phyloP scores from a whole-genome alignment of 2,113 vertebrate genomes.

The Spea bombifrons region DNA sequence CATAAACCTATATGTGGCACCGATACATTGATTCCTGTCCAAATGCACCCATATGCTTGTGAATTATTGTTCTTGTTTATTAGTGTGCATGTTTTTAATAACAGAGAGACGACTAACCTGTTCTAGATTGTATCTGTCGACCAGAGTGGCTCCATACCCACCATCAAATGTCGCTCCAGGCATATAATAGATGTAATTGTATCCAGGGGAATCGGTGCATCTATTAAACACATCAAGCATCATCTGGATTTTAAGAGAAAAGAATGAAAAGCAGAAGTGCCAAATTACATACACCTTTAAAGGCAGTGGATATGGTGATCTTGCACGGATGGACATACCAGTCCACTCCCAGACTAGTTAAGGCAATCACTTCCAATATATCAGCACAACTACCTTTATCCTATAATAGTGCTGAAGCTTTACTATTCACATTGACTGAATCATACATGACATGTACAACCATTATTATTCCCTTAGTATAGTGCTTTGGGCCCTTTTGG shows the following conservation, averaged over 20 bases:
- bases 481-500: no score
- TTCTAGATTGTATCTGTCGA: conserved; percentile 59
- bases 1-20: no score
- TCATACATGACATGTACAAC: no score
- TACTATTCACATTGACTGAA: not conserved
- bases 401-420: not conserved
- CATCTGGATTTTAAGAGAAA: conserved; percentile 66
- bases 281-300: not conserved
- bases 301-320: not conserved
- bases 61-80: not conserved
- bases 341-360: not conserved
- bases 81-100: not conserved
- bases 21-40: not conserved
- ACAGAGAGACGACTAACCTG: conserved; percentile 53
- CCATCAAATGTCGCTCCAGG: conserved; percentile 63
- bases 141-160: conserved; percentile 61
- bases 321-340: not conserved
- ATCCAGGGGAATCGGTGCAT: conserved; percentile 65
- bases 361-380: not conserved
- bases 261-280: not conserved
- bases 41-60: not conserved
- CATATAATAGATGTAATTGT: conserved; percentile 69
- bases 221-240: conserved; percentile 75
- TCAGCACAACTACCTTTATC: not conserved
- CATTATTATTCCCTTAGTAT: no score